phyloP scores from a whole-genome alignment of 2,113 vertebrate species.

The Microcebus tavaratra region DNA sequence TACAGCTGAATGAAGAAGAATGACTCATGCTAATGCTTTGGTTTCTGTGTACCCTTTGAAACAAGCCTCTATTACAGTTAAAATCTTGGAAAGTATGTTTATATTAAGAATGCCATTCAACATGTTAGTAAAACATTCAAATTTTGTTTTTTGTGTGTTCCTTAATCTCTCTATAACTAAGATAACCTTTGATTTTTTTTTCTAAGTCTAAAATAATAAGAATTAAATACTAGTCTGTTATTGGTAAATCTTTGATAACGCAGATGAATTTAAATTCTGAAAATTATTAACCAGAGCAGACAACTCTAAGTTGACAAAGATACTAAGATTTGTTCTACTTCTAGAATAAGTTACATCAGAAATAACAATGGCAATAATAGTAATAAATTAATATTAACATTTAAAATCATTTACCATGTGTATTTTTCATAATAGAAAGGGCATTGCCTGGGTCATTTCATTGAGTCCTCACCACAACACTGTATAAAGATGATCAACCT shows the following conservation, averaged over 20 bases:
- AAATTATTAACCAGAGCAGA: neutral
- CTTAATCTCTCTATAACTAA: neutral
- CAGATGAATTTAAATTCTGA: conserved; percentile 7
- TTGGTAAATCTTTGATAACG: neutral
- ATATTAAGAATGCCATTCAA: neutral
- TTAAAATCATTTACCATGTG: neutral
- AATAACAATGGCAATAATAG: neutral
- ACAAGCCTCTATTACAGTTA: conserved; percentile 3
- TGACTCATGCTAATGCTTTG: neutral
- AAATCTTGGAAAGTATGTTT: neutral
- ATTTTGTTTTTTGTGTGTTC: neutral
- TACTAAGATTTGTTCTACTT: neutral
- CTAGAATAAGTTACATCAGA: neutral
- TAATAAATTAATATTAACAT: neutral
- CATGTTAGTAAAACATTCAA: neutral
- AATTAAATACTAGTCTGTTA: neutral
- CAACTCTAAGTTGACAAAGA: neutral
- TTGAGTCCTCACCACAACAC: neutral
- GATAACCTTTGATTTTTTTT: neutral
- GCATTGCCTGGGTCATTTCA: no score
- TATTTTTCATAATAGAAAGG: neutral
- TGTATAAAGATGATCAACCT: neutral
- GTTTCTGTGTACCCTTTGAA: conserved; percentile 31
- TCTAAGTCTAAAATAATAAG: neutral
- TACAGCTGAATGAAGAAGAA: conserved; percentile 45